Percentiles rank a stretch among this genome's conserved stretches.
Conservation (phyloP, 2,113 vertebrate genomes). For the Malaclemys terrapin region DNA sequence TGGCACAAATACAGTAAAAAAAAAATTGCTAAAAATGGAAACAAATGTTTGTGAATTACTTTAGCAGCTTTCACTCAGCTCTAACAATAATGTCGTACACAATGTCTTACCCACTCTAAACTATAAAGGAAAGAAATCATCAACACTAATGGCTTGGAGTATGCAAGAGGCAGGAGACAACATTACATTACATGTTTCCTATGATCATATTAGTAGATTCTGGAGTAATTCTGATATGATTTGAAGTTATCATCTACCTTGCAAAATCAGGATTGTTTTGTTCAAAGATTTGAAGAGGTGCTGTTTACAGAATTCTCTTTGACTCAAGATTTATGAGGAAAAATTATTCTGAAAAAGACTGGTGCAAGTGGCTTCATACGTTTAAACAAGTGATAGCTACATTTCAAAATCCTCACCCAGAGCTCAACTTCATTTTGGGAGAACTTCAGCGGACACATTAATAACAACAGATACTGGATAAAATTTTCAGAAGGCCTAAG, state of each 20-base stretch:
- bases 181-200: not conserved
- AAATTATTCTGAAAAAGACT: slow-evolving; percentile 10
- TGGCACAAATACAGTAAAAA: not conserved
- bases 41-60: not conserved
- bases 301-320: not conserved
- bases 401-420: not conserved
- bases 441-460: not conserved
- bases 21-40: not conserved
- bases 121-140: not conserved
- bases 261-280: not conserved
- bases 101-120: not conserved
- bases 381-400: not conserved
- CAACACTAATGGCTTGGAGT: not conserved
- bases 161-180: not conserved
- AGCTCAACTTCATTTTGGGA: not conserved
- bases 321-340: not conserved
- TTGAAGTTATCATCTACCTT: not conserved
- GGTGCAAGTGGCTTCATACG: not conserved
- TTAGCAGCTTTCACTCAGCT: not conserved
- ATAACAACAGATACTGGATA: no score
- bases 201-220: not conserved
- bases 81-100: not conserved
- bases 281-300: not conserved
- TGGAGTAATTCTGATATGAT: not conserved
- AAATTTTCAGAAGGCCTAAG: no score